phyloP scores from a whole-genome alignment of 2,113 vertebrate genomes.

The Channa argus region DNA sequence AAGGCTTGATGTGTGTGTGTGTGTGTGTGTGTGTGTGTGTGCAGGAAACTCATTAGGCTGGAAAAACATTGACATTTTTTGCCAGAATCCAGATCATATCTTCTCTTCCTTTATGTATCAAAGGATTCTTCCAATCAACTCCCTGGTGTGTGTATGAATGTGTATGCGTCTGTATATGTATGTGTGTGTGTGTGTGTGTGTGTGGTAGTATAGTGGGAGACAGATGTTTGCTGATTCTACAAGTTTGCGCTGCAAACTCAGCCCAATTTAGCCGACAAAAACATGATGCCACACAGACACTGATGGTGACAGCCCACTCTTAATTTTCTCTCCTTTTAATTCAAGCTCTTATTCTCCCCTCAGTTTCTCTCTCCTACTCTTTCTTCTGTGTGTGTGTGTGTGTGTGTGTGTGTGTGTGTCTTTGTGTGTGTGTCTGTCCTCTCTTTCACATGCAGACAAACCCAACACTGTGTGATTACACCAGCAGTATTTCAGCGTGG shows the following conservation, averaged over 20 bases:
- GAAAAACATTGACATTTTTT: slow-evolving; percentile 79
- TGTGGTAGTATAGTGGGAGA: slow-evolving; percentile 60
- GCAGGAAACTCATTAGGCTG: slow-evolving; percentile 77
- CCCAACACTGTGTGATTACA: slow-evolving; percentile 54
- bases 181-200: slow-evolving; percentile 27
- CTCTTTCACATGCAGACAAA: slow-evolving; percentile 47
- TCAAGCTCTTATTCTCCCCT: slow-evolving; percentile 20
- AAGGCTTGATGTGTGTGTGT: slow-evolving; percentile 37
- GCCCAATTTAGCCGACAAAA: slow-evolving; percentile 77
- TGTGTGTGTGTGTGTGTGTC: neutral
- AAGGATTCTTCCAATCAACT: slow-evolving; percentile 82
- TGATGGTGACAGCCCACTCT: slow-evolving; percentile 62
- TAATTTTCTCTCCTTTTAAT: slow-evolving; percentile 61
- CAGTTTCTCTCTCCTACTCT: slow-evolving; percentile 19
- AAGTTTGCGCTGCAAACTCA: slow-evolving; percentile 76
- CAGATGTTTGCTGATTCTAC: slow-evolving; percentile 87
- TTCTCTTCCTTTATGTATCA: slow-evolving; percentile 78
- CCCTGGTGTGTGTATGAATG: slow-evolving; percentile 36
- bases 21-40: slow-evolving; percentile 26
- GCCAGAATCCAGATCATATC: slow-evolving; percentile 74
- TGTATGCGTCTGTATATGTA: slow-evolving; percentile 28
- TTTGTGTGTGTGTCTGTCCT: slow-evolving; percentile 12
- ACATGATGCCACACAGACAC: slow-evolving; percentile 71
- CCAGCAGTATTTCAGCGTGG: slow-evolving; percentile 55
- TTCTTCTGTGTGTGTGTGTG: slow-evolving; percentile 13